Base-by-base conservation (phyloP, 2,113 vertebrate species). In the Rhagologus leucostigma region DNA sequence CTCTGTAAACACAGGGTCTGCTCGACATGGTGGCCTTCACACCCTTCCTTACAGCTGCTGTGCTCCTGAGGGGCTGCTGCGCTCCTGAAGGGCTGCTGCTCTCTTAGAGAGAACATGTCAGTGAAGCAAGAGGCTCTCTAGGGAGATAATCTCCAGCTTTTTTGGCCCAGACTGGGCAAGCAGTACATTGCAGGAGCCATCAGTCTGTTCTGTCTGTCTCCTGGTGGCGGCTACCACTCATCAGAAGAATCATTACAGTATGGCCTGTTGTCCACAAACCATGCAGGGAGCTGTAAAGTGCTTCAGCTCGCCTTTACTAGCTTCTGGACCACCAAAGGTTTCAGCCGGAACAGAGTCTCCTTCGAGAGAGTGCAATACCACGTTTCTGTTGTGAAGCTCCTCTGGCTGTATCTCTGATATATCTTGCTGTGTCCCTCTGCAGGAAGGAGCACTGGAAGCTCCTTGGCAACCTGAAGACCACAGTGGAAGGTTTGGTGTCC, bases 381-480 rank as follows among this genome's bases (percentile, higher is more conserved):
- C 27, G 10, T 47, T 73, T 30, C n/a, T 60, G 24, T 62, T 50
- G 13, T 30, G 47, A 26, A 90, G 57, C 29, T 74, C 17, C 35
- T 87, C 32, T 84, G 76, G 26, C 47, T 70, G 17, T 81, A 5
- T 39, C 13, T 68, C 30, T 92, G 59, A 29, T 60, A 4, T 24
- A 65, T 64, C 56, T 93, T 67, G 50, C 69, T 70, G 22, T 89
- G 44, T 97, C 71, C n/a, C 32, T n/a, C 63, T 95, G 65, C 97
- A 99, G 99, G 95, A 98, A 97, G 88, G 99, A 99, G 75, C 99
- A 98, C 30, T 99, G 99, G 99, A 99, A 99, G 96, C 97, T 99
- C 65, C 98, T 99, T 89, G 99, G 98, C 82, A 99, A 98, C 89
- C 97, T 99, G 95, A 99, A 99, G 98, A 99, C 99, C 41, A 99